Conservation (phyloP, 30 jellyfish, hydroid and myxozoan species). For the Cassiopea andromeda region DNA sequence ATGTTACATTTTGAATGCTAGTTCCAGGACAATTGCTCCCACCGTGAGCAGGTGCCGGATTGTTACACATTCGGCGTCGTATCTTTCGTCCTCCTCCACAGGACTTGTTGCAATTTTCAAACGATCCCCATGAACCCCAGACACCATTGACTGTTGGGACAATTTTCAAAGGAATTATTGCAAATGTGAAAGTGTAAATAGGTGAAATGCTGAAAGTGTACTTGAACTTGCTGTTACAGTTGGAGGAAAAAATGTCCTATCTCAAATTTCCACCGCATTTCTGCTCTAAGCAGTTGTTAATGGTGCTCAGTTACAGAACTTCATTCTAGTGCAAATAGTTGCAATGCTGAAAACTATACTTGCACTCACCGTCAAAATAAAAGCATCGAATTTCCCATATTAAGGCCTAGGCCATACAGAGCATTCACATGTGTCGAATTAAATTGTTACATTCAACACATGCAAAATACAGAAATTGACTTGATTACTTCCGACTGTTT, state of each 20-base stretch:
- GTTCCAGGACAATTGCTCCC: background rate
- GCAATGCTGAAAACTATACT: no score
- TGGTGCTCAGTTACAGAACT: no score
- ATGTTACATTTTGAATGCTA: background rate
- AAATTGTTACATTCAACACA: background rate
- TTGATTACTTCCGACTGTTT: background rate
- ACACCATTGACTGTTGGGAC: background rate
- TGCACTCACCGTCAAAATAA: no score
- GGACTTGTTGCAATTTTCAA: background rate
- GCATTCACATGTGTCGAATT: slow-evolving; percentile 6
- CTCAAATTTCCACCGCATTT: no score
- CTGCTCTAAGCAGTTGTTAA: no score
- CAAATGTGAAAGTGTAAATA: no score
- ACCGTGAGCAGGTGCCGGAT: background rate
- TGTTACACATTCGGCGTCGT: background rate
- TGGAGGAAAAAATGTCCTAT: no score
- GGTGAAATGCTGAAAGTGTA: no score
- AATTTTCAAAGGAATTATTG: background rate
- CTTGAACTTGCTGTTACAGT: no score
- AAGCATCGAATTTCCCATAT: background rate
- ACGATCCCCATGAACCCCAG: background rate
- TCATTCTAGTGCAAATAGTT: no score
- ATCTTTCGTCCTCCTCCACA: background rate
- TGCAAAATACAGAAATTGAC: background rate
- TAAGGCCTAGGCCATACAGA: background rate